Base-by-base conservation (phyloP, 2,888 invertebrate species). In the Athetis lepigone region DNA sequence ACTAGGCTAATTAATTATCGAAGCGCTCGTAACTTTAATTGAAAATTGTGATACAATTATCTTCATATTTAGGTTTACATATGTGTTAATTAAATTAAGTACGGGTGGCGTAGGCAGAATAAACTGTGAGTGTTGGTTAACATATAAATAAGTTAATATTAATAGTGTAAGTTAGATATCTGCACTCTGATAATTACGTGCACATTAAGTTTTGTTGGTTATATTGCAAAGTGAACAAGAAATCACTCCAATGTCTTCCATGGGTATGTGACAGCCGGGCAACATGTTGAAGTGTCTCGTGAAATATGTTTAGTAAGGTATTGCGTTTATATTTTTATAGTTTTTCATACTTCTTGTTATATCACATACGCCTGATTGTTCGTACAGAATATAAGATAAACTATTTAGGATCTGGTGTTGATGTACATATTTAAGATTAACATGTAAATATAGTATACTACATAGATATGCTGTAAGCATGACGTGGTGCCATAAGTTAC, bases 401-500 rank as follows among this genome's bases (percentile, higher is more conserved):
- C 71, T 79, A 76, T 73, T 80, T 81, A 79, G 78, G 79, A 82
- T 85, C 79, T 85, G 83, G 83, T 82, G 82, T 79, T 75, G 71
- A 76, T 77, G 84, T 81, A 79, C 79, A 75, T 82, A 85, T 75
- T 75, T 63, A 76, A 80, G 71, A 58, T 18, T 71, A 82, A 85
- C 79, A 70, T 91, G 88, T 90, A 90, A 83, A 90, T 91, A 88
- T 81, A 79, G 81, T 63, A 60, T 52, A 61, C 57, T 43, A 52
- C 42, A 82, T 83, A 80, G 84, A 81, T 88, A 88, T 94, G 94
- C 93, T 95, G 72, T 91, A 92, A 94, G 95, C 94, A 93, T 93
- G 33, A 33, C 33, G 90, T 88, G 90, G 94, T 95, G 95, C 95
- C 95, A 95, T 95, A 92, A 88, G 87, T 89, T 89, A 90, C 90